Conservation (phyloP, 2,797 vertebrate genomes). For the Agapornis canus region DNA sequence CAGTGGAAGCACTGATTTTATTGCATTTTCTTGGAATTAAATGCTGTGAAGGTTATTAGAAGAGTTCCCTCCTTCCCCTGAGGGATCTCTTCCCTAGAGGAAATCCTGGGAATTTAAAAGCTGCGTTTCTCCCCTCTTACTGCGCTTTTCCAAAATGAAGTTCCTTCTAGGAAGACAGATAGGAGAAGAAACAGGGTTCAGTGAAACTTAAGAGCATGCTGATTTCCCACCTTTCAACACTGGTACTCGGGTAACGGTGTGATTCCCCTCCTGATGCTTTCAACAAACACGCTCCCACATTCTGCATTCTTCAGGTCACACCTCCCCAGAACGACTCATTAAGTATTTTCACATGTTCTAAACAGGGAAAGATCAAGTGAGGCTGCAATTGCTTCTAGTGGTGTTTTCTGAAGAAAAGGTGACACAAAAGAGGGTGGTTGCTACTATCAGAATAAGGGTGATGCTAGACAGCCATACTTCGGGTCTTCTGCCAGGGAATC, state of each 20-base stretch:
- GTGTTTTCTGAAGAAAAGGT: not conserved
- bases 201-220: not conserved
- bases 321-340: not conserved
- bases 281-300: not conserved
- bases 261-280: not conserved
- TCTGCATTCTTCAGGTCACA: constrained; percentile 10
- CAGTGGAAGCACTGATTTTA: constrained; percentile 12
- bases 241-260: accelerated
- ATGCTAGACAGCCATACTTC: not conserved
- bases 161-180: not conserved
- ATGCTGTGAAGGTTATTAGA: not conserved
- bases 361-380: not conserved
- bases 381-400: constrained; percentile 2
- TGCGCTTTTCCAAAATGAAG: not conserved
- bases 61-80: not conserved
- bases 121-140: not conserved
- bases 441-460: not conserved
- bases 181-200: not conserved
- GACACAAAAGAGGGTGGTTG: not conserved
- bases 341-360: constrained; percentile 38
- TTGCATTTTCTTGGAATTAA: constrained; percentile 7
- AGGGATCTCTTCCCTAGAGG: not conserved
- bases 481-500: not conserved
- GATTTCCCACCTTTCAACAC: not conserved
- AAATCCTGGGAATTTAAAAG: not conserved